A percentile compares a stretch with the other conserved stretches of the same genome.
phyloP scores from a whole-genome alignment of 2,113 vertebrate genomes.

The Tenrec ecaudatus region DNA sequence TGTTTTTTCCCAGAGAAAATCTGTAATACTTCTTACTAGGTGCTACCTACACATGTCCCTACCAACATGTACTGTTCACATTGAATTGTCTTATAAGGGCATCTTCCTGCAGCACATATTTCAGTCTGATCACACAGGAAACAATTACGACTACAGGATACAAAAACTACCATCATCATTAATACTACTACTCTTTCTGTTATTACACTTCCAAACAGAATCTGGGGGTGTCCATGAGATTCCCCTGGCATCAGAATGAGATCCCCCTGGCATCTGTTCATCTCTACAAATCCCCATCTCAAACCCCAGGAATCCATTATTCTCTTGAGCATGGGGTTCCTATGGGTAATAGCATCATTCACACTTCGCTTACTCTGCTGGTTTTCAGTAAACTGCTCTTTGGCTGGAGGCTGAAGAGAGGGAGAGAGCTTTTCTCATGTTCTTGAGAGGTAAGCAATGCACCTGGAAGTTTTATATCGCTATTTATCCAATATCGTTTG shows the following conservation, averaged over 20 bases:
- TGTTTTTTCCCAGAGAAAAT: not conserved
- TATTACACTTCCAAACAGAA: not conserved
- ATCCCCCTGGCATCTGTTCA: not conserved
- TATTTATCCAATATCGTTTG: not conserved
- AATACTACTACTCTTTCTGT: not conserved
- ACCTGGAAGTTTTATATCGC: not conserved
- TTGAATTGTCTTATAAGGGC: not conserved
- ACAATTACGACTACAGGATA: not conserved
- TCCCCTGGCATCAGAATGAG: not conserved
- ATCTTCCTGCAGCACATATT: not conserved
- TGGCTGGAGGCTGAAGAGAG: no score
- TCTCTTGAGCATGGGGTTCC: not conserved
- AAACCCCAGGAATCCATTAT: no score
- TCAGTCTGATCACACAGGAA: not conserved
- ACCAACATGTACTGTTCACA: not conserved
- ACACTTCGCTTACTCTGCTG: not conserved
- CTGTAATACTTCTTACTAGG: not conserved
- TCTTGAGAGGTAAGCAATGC: not conserved
- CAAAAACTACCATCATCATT: not conserved
- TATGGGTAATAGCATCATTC: not conserved
- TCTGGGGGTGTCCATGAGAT: not conserved
- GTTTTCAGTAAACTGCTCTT: not conserved
- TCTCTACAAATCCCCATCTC: not conserved
- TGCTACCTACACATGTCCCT: not conserved
- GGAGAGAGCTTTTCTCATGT: not conserved